Evolutionary conservation across 35 echinoderm and acorn worm genomes (phyloP), one percentile per base, ranked within the genome.

Genomic region (Patiria miniata): DNA sequence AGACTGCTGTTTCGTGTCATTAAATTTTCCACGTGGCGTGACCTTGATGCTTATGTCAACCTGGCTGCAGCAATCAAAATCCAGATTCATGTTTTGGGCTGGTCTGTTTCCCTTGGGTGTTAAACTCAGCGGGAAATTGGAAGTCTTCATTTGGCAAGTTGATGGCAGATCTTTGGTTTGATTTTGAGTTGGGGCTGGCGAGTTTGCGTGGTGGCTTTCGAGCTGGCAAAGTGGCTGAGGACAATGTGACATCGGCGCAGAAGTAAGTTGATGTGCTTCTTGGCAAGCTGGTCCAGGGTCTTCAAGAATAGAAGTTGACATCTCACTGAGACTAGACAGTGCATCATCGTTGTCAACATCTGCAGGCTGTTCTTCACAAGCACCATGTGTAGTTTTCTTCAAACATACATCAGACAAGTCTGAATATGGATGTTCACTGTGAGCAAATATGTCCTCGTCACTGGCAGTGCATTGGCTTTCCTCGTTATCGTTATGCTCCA

Each of bases 391-490:
- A 36, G 40, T 19, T 26, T 44, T 15, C 16, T 40, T 5, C 7
- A 29, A 18, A 42, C 9, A 4, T 30, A 34, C 78, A 39, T 28
- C 2, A 38, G 37, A 36, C 9, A 15, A 2, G 8, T 5, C 36
- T 61, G 18, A 22, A 36, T 34, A 42, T 28, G 26, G 17, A 21
- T 86, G 38, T 30, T 52, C 68, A 52, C 42, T 28, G 15, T 23
- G 28, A 4, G 53, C 77, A 47, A 89, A 89, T 33, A 89, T 89
- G 19, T 89, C 87, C 0, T 68, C 87, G 56, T 85, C 89, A 57
- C 83, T 91, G 1, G 76, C 59, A 18, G 36, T 10, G 8, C 15
- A 2, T 38, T 86, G 59, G 18, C 17, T 12, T 23, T 59, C 53
- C 40, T 81, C 56, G 14, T 23, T 40, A 23, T 37, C 85, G 29